Conservation (phyloP, 1,140 invertebrate genomes). For the Solenopsis invicta region DNA sequence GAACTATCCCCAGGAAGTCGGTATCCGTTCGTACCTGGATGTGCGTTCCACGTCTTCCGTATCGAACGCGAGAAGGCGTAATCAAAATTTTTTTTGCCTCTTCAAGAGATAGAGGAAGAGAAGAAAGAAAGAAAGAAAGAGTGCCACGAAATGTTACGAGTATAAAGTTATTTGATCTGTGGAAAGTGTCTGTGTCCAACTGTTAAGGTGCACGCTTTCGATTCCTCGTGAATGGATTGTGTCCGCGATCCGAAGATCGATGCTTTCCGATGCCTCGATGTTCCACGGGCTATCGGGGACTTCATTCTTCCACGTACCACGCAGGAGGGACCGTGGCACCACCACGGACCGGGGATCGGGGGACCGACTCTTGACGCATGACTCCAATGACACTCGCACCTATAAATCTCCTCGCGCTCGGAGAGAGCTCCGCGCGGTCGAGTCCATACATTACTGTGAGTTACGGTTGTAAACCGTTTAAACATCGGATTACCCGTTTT, state of each 20-base stretch:
- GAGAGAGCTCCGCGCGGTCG: constrained; percentile 77
- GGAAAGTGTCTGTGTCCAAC: neutral
- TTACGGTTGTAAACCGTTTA: constrained; percentile 86
- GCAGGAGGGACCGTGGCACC: neutral
- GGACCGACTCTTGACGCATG: constrained; percentile 79
- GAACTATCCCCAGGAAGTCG: constrained; percentile 68
- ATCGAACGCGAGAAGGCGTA: constrained; percentile 55
- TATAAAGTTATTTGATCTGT: constrained; percentile 36
- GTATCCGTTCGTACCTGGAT: constrained; percentile 7
- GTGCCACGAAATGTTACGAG: neutral
- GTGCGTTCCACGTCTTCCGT: constrained; percentile 22
- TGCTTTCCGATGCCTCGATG: constrained; percentile 57
- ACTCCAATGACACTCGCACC: constrained; percentile 85
- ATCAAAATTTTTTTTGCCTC: constrained; percentile 32
- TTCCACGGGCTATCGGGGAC: constrained; percentile 35
- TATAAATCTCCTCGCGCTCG: constrained; percentile 83
- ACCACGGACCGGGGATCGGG: constrained; percentile 16
- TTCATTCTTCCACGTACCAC: constrained; percentile 43
- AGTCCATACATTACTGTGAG: constrained; percentile 86
- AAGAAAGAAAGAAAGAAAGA: neutral
- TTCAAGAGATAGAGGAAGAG: neutral
- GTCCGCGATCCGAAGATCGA: constrained; percentile 60
- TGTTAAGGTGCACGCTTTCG: constrained; percentile 49
- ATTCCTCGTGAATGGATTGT: constrained; percentile 35
- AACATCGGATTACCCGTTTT: constrained; percentile 86